Conservation (phyloP, 2,797 vertebrate genomes). For the Anguilla megastoma region DNA sequence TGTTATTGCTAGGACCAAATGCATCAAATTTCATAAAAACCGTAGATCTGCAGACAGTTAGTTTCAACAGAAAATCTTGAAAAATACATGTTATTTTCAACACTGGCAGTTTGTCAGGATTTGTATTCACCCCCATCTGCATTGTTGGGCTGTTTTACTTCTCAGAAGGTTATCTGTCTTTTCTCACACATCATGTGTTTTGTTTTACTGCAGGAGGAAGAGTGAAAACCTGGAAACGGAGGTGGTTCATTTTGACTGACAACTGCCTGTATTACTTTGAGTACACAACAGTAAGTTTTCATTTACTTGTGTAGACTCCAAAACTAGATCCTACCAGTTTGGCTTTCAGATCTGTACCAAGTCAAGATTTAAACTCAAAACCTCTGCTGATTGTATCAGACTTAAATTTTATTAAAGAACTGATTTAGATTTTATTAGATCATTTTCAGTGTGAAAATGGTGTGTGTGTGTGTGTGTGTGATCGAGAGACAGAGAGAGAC, state of each 20-base stretch:
- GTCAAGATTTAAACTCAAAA: not conserved
- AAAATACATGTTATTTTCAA: constrained; percentile 17
- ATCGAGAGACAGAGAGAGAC: not conserved
- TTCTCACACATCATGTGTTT: constrained; percentile 8
- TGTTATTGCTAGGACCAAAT: not conserved
- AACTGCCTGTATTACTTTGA: constrained; percentile 99
- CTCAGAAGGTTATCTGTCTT: constrained; percentile 36
- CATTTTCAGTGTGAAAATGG: not conserved
- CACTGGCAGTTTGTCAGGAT: not conserved
- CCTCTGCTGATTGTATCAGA: not conserved
- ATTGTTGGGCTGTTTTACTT: constrained; percentile 18
- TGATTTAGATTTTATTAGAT: not conserved
- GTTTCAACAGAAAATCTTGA: not conserved
- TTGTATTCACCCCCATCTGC: constrained; percentile 20
- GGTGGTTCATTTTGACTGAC: constrained; percentile 98
- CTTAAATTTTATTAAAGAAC: not conserved
- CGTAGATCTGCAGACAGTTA: not conserved
- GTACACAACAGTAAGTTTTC: constrained; percentile 84
- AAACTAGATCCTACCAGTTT: not conserved
- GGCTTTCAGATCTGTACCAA: not conserved
- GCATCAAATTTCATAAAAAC: not conserved
- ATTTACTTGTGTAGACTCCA: not conserved
- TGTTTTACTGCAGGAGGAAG: constrained; percentile 78
- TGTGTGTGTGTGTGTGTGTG: not conserved
- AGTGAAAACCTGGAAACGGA: constrained; percentile 98